Conservation (phyloP, 2,113 vertebrate species). For the Rana temporaria region DNA sequence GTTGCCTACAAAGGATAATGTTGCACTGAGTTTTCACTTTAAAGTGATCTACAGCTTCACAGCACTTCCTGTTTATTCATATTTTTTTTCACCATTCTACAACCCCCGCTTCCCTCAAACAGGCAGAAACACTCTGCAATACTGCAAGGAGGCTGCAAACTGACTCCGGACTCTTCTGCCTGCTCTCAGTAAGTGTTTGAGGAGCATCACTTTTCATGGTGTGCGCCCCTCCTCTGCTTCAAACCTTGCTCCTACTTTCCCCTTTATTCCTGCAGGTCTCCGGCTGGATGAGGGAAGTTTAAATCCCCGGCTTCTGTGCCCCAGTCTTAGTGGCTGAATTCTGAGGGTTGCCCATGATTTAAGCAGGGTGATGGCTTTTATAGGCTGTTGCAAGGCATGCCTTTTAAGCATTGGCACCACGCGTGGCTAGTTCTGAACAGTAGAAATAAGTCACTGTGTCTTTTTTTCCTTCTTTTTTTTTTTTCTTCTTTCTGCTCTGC, state of each 20-base stretch:
- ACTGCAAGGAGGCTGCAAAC: constrained; percentile 74
- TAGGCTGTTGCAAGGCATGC: too few relatives aligned
- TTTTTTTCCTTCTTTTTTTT: too few relatives aligned
- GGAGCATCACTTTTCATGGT: constrained; percentile 67
- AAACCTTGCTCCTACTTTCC: too few relatives aligned
- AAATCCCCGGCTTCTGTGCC: constrained; percentile 38
- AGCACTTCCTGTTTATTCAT: constrained; percentile 98
- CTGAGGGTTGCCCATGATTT: not conserved
- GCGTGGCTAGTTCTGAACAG: not conserved
- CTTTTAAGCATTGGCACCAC: not conserved
- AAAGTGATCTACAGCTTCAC: constrained; percentile 81
- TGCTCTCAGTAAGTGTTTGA: constrained; percentile 73
- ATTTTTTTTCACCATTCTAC: constrained; percentile 85
- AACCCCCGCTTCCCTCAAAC: constrained; percentile 83
- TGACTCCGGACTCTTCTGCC: constrained; percentile 71
- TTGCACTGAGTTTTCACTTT: constrained; percentile 85
- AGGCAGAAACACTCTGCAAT: constrained; percentile 77
- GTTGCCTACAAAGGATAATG: constrained; percentile 78
- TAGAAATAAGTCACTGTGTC: not conserved
- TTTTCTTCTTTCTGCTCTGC: too few relatives aligned
- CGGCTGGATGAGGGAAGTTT: constrained; percentile 65
- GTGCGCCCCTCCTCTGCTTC: not conserved
- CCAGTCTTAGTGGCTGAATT: not conserved
- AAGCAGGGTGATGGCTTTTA: not conserved
- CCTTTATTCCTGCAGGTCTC: constrained; percentile 49